phyloP scores from a whole-genome alignment of 2,888 invertebrate species.

The Hemicrepidius hirtus region DNA sequence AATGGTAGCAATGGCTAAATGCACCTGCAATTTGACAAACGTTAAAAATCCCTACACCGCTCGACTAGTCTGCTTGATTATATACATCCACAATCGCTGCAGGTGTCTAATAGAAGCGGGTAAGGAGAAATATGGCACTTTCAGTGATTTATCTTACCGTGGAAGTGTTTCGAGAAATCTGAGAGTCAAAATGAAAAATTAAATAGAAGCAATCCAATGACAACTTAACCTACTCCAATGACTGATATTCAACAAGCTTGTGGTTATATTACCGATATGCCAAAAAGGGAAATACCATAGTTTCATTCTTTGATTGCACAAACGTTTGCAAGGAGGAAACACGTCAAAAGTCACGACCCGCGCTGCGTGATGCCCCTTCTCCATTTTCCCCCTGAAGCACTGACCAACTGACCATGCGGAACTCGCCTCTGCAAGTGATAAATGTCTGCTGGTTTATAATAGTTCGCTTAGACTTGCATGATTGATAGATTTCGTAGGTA shows the following conservation, averaged over 20 bases:
- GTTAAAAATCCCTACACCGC: slow-evolving; percentile 43
- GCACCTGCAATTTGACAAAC: slow-evolving; percentile 39
- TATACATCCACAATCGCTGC: slow-evolving; percentile 53
- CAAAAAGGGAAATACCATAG: background rate
- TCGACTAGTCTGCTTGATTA: slow-evolving; percentile 53
- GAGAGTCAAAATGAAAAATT: slow-evolving; percentile 1
- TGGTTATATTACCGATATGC: background rate
- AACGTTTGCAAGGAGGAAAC: background rate
- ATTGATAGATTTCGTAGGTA: slow-evolving; percentile 58
- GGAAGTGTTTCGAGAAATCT: slow-evolving; percentile 8
- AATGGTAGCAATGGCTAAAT: slow-evolving; percentile 41
- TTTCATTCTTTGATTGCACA: too few relatives aligned
- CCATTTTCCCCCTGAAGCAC: slow-evolving; percentile 55
- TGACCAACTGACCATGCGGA: slow-evolving; percentile 64
- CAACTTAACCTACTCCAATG: slow-evolving; percentile 34
- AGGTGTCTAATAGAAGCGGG: slow-evolving; percentile 55
- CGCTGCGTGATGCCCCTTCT: slow-evolving; percentile 21
- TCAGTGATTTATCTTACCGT: slow-evolving; percentile 32
- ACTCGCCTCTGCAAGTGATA: slow-evolving; percentile 60
- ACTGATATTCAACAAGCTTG: slow-evolving; percentile 31
- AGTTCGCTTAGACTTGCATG: slow-evolving; percentile 59
- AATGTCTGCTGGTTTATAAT: slow-evolving; percentile 59
- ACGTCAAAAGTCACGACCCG: slow-evolving; percentile 35
- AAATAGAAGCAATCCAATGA: background rate
- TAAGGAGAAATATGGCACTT: slow-evolving; percentile 4